These are phyloP conservation scores for Pectinophora gossypiella DNA, from an alignment of 1,140 invertebrate species.

Conservation along the genomic window DNA sequence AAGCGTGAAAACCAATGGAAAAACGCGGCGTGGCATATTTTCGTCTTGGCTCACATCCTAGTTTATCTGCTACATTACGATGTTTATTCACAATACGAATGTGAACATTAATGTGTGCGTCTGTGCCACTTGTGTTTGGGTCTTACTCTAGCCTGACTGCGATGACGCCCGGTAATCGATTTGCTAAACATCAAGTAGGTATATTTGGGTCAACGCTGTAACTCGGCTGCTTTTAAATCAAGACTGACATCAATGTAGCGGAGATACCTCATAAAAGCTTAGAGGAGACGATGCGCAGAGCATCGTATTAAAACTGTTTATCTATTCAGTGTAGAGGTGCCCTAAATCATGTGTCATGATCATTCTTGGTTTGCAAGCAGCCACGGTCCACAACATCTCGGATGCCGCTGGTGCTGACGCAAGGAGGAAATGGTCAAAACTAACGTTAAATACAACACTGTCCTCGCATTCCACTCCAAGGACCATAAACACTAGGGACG, in stretches of 20 bases:
- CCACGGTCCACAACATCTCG: not conserved
- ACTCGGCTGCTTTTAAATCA: not conserved
- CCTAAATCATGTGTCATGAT: not conserved
- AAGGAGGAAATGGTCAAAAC: not conserved
- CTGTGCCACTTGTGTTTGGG: slow-evolving; percentile 55
- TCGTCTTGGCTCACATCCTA: slow-evolving; percentile 74
- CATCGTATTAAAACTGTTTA: no score
- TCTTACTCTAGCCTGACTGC: slow-evolving; percentile 13
- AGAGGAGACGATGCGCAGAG: not conserved
- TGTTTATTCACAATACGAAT: slow-evolving; percentile 75
- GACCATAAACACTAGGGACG: not conserved
- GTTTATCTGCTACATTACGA: slow-evolving; percentile 75
- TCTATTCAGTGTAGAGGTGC: not conserved
- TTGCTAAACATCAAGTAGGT: not conserved
- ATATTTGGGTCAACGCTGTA: not conserved
- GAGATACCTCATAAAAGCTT: not conserved
- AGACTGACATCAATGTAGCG: not conserved
- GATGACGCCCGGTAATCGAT: not conserved
- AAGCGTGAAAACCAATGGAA: slow-evolving; percentile 71
- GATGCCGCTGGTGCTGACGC: not conserved
- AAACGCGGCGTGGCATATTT: slow-evolving; percentile 73
- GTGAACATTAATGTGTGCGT: slow-evolving; percentile 69
- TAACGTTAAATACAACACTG: not conserved
- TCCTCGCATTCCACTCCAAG: not conserved
- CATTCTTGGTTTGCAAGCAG: not conserved